Base-by-base conservation (phyloP, 2,113 vertebrate genomes). In the Pao palembangensis region DNA sequence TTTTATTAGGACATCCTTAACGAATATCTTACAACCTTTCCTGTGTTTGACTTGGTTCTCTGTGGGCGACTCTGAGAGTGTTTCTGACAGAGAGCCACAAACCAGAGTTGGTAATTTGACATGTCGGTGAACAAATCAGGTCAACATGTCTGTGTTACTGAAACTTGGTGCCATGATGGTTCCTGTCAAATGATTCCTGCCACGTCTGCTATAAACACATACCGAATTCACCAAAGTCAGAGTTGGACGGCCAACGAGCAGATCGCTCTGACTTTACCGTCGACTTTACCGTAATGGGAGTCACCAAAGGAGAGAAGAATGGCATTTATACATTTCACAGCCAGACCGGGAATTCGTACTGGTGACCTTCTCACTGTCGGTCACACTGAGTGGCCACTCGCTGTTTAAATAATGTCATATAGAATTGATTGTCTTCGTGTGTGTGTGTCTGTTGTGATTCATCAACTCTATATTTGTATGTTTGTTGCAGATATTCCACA, bases 1-100 rank as follows among this genome's bases (percentile, higher is more conserved):
- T 84, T 83, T 81, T 78, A 81, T 53, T 62, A 49, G 28, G 66
- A 73, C 23, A 55, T 55, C 72, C 81, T 80, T 83, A 75, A 86
- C 83, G 79, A 81, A 71, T 76, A 69, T 66, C 57, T 53, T 56
- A 38, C 44, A 51, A 38, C 34, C 34, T 38, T 38, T 38, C 44
- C 17, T 69, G 62, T 70, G 52, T 67, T 68, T 72, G 59, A 70
- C 73, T 54, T 50, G 66, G 72, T 72, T 65, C 52, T 61, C 25
- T 12, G 4, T 50, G 23, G 42, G n/a, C n/a, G n/a, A 44, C 47
- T 73, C 73, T 56, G 17, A 52, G 61, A 18, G 16, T 50, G 70
- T 50, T 58, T 75, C 58, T 72, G 58, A 78, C 52, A 55, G 28
- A 63, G 34, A 52, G 54, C 3, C n/a, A 41, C 62, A 64, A 62